Evolutionary conservation across 2,113 vertebrate species (phyloP), one percentile per base, ranked within the genome.

Genomic region (Zosterops pallidus): DNA sequence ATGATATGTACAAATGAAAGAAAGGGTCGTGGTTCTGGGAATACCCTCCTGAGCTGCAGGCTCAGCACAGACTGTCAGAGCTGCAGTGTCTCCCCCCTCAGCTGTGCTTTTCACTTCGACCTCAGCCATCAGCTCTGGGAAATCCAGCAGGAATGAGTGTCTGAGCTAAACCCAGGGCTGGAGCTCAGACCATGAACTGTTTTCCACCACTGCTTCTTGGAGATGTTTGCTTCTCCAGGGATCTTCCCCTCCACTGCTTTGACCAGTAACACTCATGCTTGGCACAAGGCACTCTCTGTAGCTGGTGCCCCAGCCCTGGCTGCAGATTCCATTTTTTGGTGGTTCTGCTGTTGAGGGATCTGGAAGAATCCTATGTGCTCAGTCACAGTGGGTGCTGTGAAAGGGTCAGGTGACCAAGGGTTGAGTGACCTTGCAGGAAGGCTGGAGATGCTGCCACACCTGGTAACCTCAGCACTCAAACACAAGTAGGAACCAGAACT

Each of bases 21-120:
- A 77, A 87, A 86, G 86, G 77, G 62, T 50, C 80, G 95, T 86
- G 39, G 49, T 91, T 86, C 78, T 87, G 72, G 76, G 76, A 88
- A 28, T 41, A 70, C 17, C 39, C 42, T 49, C 47, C 60, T 71
- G 72, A 93, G 80, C 83, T 57, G 55, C 28, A 18, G 37, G 52
- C 64, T 80, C 72, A 64, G 63, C 37, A 50, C 64, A 87, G 65
- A 57, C 67, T 88, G 47, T 37, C 41, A 82, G 65, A 86, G 64
- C 86, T 86, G 68, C 76, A 28, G 50, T 78, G 52, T 70, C 79
- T 89, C 71, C 65, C 39, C 67, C 70, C 37, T 77, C 72, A 52
- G 63, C 95, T 90, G 49, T 84, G 82, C 65, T 89, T 86, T 60
- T 76, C 76, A 68, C 83, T 63, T 3, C 1, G 0, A 76, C 63